Base-by-base conservation (phyloP, 2,888 invertebrate species). In the Pristionchus fissidentatus region DNA sequence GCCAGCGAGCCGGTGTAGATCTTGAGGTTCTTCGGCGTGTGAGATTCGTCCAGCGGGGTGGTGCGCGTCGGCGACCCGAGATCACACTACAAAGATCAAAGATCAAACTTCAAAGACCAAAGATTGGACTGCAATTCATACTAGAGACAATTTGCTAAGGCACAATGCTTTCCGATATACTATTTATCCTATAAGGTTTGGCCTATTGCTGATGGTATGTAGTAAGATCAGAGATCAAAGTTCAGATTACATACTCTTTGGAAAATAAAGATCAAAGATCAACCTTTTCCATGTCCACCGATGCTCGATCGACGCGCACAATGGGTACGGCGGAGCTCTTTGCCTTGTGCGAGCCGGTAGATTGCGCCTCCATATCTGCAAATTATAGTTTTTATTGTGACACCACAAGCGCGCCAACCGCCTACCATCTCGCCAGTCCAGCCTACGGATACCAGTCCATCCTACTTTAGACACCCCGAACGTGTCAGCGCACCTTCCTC, bases 11-110 rank as follows among this genome's bases (percentile, higher is more conserved):
- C 87, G 35, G 87, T 85, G 84, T 87, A 88, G 19, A 89, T 87
- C 43, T 85, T 86, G 60, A 89, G 87, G 78, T 86, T 86, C 79
- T 89, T 89, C 38, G 88, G 89, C 22, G 86, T 85, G 73, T 89
- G 88, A 7, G 85, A 85, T 46, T 86, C 87, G 83, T 89, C 89
- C 43, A 89, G 83, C 4, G 84, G 84, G n/a, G 81, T 81, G 4
- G 43, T 32, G 15, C 66, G 62, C 60, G 81, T 41, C 15, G 81
- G 81, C 8, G 81, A 62, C 10, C 46, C 62, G 35, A 81, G 32
- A 15, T 57, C 78, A 26, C 57, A 78, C 78, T 78, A 55, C 8
- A 78, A 55, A 75, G 22, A 75, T 7, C 15, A 66, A 38, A 66
- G 66, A 57, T 57, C 29, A 62, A 29, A n/a, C 32, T 13, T 26